These are phyloP conservation scores for Burhinus oedicnemus DNA, from an alignment of 2,113 vertebrate species.

Conservation along the genomic window DNA sequence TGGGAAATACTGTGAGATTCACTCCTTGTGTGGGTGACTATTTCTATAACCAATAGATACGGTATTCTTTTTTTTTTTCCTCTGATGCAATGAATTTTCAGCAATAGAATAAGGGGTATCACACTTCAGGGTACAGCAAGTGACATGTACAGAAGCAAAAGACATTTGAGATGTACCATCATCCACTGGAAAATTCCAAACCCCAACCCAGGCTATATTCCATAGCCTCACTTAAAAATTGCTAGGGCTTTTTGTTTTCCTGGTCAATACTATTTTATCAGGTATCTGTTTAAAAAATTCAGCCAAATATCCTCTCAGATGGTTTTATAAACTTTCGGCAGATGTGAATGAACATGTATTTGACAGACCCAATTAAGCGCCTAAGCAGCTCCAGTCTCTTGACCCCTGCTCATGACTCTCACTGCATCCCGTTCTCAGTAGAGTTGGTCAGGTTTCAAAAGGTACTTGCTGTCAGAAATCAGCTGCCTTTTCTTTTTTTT, in stretches of 20 bases:
- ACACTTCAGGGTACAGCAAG: background rate
- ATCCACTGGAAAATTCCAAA: constrained; percentile 1
- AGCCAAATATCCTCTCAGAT: background rate
- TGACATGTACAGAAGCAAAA: background rate
- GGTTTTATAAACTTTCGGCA: background rate
- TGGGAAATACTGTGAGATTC: background rate
- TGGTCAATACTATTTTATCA: background rate
- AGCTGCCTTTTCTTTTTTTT: background rate
- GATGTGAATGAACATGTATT: background rate
- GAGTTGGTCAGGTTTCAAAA: constrained; percentile 21
- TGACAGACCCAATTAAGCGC: background rate
- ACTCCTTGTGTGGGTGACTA: background rate
- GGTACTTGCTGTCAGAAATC: background rate
- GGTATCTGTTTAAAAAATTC: background rate
- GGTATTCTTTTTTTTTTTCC: background rate
- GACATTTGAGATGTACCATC: background rate
- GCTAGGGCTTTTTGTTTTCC: background rate
- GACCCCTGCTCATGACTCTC: background rate
- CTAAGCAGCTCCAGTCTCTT: background rate
- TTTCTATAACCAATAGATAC: background rate
- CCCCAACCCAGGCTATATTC: background rate
- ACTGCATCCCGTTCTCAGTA: background rate
- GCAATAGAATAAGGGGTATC: background rate
- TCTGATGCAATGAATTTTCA: background rate
- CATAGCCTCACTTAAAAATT: background rate